Percentiles rank a stretch among this genome's conserved stretches.
These are phyloP conservation scores for Heliconius himera DNA, from an alignment of 1,140 invertebrate genomes.

Conservation along the genomic window DNA sequence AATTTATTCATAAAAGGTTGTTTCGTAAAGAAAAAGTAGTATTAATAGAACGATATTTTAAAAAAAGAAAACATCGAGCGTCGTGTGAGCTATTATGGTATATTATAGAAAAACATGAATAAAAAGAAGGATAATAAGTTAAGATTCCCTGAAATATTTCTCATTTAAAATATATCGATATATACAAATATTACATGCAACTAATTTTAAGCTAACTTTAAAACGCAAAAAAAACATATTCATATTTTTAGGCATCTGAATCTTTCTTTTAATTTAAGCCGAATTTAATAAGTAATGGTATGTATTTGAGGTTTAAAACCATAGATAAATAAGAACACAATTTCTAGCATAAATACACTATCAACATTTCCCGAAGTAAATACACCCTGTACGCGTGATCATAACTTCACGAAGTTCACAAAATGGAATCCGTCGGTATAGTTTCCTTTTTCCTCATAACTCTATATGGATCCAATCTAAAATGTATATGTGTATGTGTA, in stretches of 20 bases:
- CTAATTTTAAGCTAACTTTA: too few relatives aligned
- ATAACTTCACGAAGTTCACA: conserved; percentile 1
- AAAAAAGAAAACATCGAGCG: neutral
- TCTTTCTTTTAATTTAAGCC: too few relatives aligned
- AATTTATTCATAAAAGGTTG: neutral
- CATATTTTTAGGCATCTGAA: too few relatives aligned
- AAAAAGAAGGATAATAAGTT: neutral
- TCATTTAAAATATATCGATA: neutral
- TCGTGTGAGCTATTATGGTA: neutral
- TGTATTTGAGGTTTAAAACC: too few relatives aligned
- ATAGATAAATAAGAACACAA: neutral
- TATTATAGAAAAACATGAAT: neutral
- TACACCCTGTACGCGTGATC: neutral
- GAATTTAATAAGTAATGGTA: too few relatives aligned
- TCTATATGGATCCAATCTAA: neutral
- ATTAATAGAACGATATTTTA: neutral
- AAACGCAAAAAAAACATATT: too few relatives aligned
- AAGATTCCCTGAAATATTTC: neutral
- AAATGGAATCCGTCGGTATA: conserved; percentile 4
- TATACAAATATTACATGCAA: too few relatives aligned
- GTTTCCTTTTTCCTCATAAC: conserved; percentile 8
- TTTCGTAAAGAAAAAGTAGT: neutral
- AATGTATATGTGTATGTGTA: neutral
- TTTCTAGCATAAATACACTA: neutral
- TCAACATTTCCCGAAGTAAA: conserved; percentile 9